Evolutionary conservation across 2,113 vertebrate species (phyloP), one percentile per base, ranked within the genome.

Genomic region (Paratilapia polleni): DNA sequence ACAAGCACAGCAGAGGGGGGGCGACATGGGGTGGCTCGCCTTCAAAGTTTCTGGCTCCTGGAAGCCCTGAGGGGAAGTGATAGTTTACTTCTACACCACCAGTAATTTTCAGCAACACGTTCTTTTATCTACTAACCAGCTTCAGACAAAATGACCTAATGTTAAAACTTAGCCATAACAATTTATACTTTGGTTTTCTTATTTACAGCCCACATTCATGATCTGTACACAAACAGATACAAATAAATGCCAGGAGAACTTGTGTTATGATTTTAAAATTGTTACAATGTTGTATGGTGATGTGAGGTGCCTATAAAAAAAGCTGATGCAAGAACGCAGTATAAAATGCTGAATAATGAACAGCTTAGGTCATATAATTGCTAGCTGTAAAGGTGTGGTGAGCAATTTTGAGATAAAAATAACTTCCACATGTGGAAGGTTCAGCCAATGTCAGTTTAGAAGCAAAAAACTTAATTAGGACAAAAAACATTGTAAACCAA

Each of bases 31-130:
- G 68, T 15, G 61, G 70, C 28, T 82, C 77, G 70, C 47, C 43
- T 87, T 81, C 12, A 83, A 83, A 87, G 87, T 86, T 79, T 81
- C 41, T 77, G 59, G 49, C 28, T 68, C 77, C 75, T 78, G 59
- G 77, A 64, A 78, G 77, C 79, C 82, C 73, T 61, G 79, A 88
- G 77, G 79, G 87, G 79, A 74, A 76, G 88, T 31, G 82, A 41
- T 58, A 70, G 83, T 78, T 79, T 66, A 77, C 74, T 77, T 60
- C 20, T 63, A 41, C 61, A n/a, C 74, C 34, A 61, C 34, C 79
- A 57, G 70, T 60, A n/a, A 61, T 77, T 87, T 66, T 43, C 56
- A 74, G 41, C 52, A 64, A 74, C 64, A 68, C 2, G 2, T 24
- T 73, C 17, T 54, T 43, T 63, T 76, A 80, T 61, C 75, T 74